A percentile compares a stretch with the other conserved stretches of the same genome.
These are phyloP conservation scores for Sturmia bella DNA, from an alignment of 2,888 invertebrate species.

Conservation along the genomic window DNA sequence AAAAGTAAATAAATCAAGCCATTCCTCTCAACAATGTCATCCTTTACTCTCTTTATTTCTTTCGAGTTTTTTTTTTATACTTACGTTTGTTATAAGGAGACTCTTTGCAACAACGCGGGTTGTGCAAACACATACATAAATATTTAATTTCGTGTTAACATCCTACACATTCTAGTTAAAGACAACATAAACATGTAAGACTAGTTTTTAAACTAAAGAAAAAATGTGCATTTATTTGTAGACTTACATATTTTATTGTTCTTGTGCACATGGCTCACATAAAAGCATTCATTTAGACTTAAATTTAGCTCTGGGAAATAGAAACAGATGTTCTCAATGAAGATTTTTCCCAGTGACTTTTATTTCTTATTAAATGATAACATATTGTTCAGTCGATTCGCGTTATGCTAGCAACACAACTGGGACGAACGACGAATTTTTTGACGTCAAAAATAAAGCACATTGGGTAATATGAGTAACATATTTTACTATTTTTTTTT, in stretches of 20 bases:
- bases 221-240: constrained; percentile 19
- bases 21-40: constrained; percentile 23
- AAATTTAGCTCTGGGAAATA: constrained; percentile 9
- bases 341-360: background rate
- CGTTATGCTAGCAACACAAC: no score
- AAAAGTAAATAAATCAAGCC: constrained; percentile 49
- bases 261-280: constrained; percentile 28
- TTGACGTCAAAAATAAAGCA: no score
- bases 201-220: constrained; percentile 26
- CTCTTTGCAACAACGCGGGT: background rate
- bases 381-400: no score
- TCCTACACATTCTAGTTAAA: constrained; percentile 63
- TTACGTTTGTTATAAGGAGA: background rate
- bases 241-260: constrained; percentile 40
- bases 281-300: constrained; percentile 25
- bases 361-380: no score
- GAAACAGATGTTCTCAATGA: constrained; percentile 14
- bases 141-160: constrained; percentile 40
- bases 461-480: no score
- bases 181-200: constrained; percentile 50
- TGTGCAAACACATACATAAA: constrained; percentile 28
- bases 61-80: constrained; percentile 1
- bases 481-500: no score
- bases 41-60: background rate
- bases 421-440: no score